Evolutionary conservation across 2,888 invertebrate species (phyloP), one percentile per base, ranked within the genome.

Genomic region (Gastracanthus pulcherrimus): DNA sequence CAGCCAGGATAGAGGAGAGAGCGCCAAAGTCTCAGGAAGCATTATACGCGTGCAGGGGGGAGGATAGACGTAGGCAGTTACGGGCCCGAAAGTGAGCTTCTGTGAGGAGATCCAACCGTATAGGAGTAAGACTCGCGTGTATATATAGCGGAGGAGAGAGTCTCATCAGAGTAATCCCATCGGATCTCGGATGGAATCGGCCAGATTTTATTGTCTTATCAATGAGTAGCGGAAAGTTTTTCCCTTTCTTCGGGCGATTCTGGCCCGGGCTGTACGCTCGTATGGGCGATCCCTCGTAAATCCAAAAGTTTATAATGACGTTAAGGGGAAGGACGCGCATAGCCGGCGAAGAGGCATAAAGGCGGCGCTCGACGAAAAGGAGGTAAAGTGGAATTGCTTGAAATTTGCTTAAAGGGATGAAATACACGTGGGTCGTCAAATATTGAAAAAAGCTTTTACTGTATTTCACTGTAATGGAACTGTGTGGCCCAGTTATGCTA

Each of bases 1-100:
- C n/a, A n/a, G n/a, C 85, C 84, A 34, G 55, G 23, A 62, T 36
- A n/a, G 36, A 62, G 62, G 79, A 84, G 83, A 85, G 83, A 75
- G 38, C 23, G 26, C 26, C 29, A 19, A 16, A 23, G 31, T 51
- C 51, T 51, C 23, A 9, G 62, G 36, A 45, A n/a, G 16, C 45
- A 45, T 45, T 45, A 45, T n/a, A n/a, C 45, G 16, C 45, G n/a
- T 45, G 45, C 45, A 31, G 31, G 60, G 45, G 31, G 34, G 9
- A 26, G 13, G 23, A 26, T 0, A 41, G 48, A 7, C 5, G n/a
- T 16, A 19, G 34, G 36, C 36, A 34, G 36, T 62, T 62, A 62
- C 62, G 23, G 55, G 55, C 31, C 23, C 19, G 71, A 4, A 58
- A 38, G 48, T n/a, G n/a, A n/a, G n/a, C n/a, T n/a, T n/a, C n/a